These are phyloP conservation scores for Zoanthus gigantus DNA, from an alignment of 92 coral and sea anemone genomes.

Conservation along the genomic window DNA sequence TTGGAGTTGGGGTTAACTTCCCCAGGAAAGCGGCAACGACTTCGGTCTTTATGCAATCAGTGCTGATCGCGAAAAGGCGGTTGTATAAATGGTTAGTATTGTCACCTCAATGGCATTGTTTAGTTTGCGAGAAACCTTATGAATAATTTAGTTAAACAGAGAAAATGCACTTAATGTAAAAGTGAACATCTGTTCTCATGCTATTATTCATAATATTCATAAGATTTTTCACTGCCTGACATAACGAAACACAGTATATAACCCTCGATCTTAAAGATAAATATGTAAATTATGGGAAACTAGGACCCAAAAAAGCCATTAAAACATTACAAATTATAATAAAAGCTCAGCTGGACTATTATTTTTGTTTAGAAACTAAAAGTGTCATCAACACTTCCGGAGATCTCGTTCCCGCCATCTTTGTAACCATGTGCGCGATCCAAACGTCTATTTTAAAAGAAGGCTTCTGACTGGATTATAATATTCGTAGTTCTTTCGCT, in stretches of 20 bases:
- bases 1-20: slow-evolving; percentile 42
- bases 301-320: slow-evolving; percentile 1
- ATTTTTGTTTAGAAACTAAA: slow-evolving; percentile 13
- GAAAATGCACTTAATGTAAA: not conserved
- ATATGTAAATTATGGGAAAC: not conserved
- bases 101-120: not conserved
- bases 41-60: slow-evolving; percentile 3
- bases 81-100: not conserved
- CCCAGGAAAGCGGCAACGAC: not conserved
- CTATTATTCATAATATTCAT: not conserved
- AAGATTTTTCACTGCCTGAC: slow-evolving; percentile 2
- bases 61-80: slow-evolving; percentile 3
- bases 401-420: too few relatives aligned
- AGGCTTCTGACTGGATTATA: too few relatives aligned
- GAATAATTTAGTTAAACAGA: not conserved
- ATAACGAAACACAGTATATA: not conserved
- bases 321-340: slow-evolving; percentile 20
- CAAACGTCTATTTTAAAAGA: too few relatives aligned
- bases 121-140: slow-evolving; percentile 5
- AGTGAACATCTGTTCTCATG: not conserved
- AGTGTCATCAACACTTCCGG: not conserved
- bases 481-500: too few relatives aligned
- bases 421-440: too few relatives aligned
- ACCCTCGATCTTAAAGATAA: not conserved
- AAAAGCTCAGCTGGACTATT: slow-evolving; percentile 11